phyloP scores from a whole-genome alignment of 2,113 vertebrate species.

The Aegithalos caudatus region DNA sequence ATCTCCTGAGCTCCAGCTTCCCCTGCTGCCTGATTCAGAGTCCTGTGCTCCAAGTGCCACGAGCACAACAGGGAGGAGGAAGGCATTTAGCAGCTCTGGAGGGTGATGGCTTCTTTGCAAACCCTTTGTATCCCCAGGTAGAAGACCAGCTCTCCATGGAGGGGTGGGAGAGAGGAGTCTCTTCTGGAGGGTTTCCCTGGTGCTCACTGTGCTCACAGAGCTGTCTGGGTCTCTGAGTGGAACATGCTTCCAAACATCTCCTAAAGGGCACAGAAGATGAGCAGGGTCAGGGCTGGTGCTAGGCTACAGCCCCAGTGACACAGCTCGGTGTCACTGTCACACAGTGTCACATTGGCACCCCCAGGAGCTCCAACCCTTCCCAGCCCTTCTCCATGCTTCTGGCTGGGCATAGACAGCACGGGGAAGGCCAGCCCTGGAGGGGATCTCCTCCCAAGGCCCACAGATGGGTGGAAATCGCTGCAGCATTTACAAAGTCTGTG shows the following conservation, averaged over 20 bases:
- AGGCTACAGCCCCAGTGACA: neutral
- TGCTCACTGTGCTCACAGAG: conserved; percentile 58
- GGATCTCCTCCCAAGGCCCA: neutral
- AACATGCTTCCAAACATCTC: conserved; percentile 85
- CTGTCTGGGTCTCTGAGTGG: conserved; percentile 74
- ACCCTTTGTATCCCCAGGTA: neutral
- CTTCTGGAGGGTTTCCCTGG: neutral
- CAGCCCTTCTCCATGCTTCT: neutral
- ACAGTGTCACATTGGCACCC: neutral
- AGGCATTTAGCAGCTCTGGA: neutral
- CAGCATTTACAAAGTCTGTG: neutral
- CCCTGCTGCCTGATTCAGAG: neutral
- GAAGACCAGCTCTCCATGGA: neutral
- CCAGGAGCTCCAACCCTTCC: neutral
- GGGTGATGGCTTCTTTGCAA: neutral
- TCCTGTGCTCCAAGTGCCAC: neutral
- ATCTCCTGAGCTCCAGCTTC: conserved; percentile 37
- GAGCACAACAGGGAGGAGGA: neutral
- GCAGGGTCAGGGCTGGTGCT: neutral
- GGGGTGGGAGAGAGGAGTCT: neutral
- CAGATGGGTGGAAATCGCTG: fast-evolving
- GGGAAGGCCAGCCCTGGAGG: neutral
- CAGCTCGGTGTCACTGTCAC: neutral
- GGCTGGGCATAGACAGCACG: neutral
- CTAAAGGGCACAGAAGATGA: conserved; percentile 14